Conservation (phyloP, 2,888 invertebrate species). For the Pandemis cinnamomeana region DNA sequence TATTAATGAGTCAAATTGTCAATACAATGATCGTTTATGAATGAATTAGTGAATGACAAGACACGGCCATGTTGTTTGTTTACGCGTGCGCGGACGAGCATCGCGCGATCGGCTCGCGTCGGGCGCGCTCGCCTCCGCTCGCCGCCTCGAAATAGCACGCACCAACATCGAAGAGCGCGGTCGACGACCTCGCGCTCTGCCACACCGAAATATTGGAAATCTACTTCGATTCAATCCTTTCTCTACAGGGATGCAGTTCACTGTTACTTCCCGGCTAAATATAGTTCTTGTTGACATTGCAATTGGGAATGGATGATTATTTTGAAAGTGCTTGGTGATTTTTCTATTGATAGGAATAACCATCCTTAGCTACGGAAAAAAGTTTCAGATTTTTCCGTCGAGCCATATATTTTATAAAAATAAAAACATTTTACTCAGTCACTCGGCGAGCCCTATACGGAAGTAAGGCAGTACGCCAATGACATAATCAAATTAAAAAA, state of each 20-base stretch:
- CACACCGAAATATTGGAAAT: conserved; percentile 81
- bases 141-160: conserved; percentile 82
- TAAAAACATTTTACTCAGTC: no score
- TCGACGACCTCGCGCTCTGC: conserved; percentile 79
- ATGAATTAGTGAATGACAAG: conserved; percentile 83
- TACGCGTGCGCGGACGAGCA: conserved; percentile 72
- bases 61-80: conserved; percentile 80
- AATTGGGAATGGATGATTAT: no score
- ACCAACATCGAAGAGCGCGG: conserved; percentile 76
- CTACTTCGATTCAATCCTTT: conserved; percentile 67
- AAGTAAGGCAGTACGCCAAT: no score
- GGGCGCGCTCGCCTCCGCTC: conserved; percentile 69
- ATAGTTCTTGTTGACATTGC: conserved; percentile 30
- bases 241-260: conserved; percentile 38
- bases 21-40: conserved; percentile 79
- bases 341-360: no score
- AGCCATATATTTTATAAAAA: no score
- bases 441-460: no score
- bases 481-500: no score
- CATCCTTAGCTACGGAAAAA: no score
- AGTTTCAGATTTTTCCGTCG: no score
- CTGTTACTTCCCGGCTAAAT: conserved; percentile 31
- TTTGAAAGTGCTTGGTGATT: no score
- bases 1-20: conserved; percentile 72
- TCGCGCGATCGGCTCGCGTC: conserved; percentile 69